Evolutionary conservation across 2,113 vertebrate species (phyloP).

Genomic region (Crotalus helleri): DNA sequence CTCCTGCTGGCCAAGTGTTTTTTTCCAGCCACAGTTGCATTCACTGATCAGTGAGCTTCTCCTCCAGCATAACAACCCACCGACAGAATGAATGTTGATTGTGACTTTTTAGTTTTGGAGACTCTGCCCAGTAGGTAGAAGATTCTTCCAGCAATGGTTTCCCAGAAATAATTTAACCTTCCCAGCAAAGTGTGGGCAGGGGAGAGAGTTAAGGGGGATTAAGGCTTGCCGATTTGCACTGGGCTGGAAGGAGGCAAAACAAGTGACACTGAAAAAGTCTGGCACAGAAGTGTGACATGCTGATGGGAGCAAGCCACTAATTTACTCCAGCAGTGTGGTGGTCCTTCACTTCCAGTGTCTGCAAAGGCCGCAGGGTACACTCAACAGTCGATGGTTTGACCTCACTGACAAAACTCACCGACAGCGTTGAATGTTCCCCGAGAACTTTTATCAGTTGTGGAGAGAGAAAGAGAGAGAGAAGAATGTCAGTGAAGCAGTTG

Average conservation of each 20-base stretch:
- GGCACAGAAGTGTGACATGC: background rate
- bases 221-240: background rate
- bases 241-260: background rate
- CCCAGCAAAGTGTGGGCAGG: background rate
- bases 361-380: conserved; percentile 61
- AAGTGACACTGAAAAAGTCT: background rate
- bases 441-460: conserved; percentile 46
- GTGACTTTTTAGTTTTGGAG: conserved; percentile 51
- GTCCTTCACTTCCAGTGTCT: background rate
- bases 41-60: conserved; percentile 67
- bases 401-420: conserved; percentile 69
- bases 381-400: conserved; percentile 72
- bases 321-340: background rate
- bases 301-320: background rate
- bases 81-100: conserved; percentile 73
- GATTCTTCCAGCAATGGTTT: background rate
- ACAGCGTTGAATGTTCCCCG: conserved; percentile 72
- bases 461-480: background rate
- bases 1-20: background rate
- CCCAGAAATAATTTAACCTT: background rate
- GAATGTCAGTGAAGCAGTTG: background rate
- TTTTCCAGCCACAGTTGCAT: conserved; percentile 56
- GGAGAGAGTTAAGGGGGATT: background rate
- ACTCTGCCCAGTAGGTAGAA: background rate
- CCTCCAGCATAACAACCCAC: conserved; percentile 62